Evolutionary conservation across 1,140 invertebrate species (phyloP).

Genomic region (Cydia pomonella): DNA sequence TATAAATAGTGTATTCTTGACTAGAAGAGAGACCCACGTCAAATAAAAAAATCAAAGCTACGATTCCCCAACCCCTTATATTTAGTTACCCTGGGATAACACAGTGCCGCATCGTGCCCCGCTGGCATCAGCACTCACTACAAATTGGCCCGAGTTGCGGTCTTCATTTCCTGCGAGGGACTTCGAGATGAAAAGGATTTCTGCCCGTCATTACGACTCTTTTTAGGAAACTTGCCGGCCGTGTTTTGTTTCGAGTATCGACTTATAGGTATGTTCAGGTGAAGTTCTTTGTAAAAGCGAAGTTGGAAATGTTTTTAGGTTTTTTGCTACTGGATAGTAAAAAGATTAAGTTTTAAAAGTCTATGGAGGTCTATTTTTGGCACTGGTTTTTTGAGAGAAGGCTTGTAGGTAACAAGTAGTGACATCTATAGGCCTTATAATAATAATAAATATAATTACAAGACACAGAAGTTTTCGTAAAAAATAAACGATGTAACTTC

Average conservation of each 20-base stretch:
- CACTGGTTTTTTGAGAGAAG: too few species aligned
- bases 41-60: neutral
- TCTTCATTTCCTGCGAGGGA: slow-evolving; percentile 32
- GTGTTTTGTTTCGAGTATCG: slow-evolving; percentile 24
- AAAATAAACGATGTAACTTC: too few species aligned
- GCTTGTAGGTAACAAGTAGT: too few species aligned
- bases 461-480: too few species aligned
- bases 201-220: slow-evolving; percentile 29
- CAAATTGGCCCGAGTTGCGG: slow-evolving; percentile 33
- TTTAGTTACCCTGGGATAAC: neutral
- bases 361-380: too few species aligned
- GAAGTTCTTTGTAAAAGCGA: neutral
- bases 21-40: neutral
- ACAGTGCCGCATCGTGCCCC: neutral
- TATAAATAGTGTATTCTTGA: neutral
- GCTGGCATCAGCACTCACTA: neutral
- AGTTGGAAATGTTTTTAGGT: neutral
- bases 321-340: neutral
- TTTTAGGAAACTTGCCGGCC: slow-evolving; percentile 28
- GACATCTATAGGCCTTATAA: too few species aligned
- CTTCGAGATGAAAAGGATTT: slow-evolving; percentile 33
- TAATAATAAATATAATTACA: too few species aligned
- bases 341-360: too few species aligned
- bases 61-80: neutral
- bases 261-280: neutral